phyloP scores from a whole-genome alignment of 1,140 invertebrate genomes.

The Carposina sasakii region DNA sequence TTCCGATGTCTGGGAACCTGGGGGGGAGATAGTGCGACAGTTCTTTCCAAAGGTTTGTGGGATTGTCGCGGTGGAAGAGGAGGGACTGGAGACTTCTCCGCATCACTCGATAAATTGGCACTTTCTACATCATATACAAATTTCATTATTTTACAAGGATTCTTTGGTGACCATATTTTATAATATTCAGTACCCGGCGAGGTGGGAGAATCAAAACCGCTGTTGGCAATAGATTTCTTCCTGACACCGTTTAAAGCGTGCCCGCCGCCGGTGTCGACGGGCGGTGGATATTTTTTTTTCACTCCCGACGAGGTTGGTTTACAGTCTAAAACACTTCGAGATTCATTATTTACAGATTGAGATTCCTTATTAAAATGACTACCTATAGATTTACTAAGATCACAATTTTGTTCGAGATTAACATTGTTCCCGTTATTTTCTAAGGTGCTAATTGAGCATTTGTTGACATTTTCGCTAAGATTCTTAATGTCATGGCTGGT shows the following conservation, averaged over 20 bases:
- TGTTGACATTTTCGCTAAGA: conserved; percentile 67
- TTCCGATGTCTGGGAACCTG: conserved; percentile 74
- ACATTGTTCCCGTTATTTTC: conserved; percentile 53
- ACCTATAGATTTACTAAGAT: conserved; percentile 66
- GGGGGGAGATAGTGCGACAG: conserved; percentile 73
- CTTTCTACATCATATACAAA: conserved; percentile 72
- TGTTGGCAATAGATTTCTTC: conserved; percentile 65
- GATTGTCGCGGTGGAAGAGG: conserved; percentile 65
- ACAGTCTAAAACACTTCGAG: conserved; percentile 49
- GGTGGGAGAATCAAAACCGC: conserved; percentile 68
- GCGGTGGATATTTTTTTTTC: conserved; percentile 69
- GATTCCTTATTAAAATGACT: conserved; percentile 62
- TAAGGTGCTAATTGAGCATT: conserved; percentile 73
- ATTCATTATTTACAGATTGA: conserved; percentile 64
- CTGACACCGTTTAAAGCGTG: conserved; percentile 59
- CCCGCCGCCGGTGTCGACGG: conserved; percentile 62
- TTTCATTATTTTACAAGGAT: conserved; percentile 73
- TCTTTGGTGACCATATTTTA: conserved; percentile 75
- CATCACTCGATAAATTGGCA: conserved; percentile 63
- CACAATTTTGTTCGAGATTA: conserved; percentile 58
- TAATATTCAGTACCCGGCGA: conserved; percentile 74
- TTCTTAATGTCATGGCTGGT: conserved; percentile 62
- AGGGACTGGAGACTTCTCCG: conserved; percentile 64
- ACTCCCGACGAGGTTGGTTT: conserved; percentile 62
- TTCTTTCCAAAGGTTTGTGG: conserved; percentile 78